Evolutionary conservation across 2,113 vertebrate genomes (phyloP).

Genomic region (Holacanthus passer): DNA sequence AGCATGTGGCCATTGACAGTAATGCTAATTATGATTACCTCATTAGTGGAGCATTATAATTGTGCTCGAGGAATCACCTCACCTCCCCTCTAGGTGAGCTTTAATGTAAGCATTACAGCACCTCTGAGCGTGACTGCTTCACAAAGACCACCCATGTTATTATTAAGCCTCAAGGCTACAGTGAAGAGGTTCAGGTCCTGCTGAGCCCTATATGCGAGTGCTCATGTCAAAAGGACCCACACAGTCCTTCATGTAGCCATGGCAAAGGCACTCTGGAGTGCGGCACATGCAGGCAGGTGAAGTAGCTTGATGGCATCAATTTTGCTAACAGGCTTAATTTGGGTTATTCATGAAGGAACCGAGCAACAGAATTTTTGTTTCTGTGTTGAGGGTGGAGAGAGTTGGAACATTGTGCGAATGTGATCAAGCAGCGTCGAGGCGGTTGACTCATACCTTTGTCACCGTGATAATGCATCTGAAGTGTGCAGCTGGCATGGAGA

Average conservation of each 20-base stretch:
- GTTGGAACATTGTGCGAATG: conserved; percentile 13
- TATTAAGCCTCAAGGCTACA: conserved; percentile 46
- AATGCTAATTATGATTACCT: conserved; percentile 66
- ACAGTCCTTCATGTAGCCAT: conserved; percentile 52
- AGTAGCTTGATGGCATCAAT: conserved; percentile 26
- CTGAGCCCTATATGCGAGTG: conserved; percentile 44
- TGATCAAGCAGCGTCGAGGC: not conserved
- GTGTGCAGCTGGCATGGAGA: conserved; percentile 23
- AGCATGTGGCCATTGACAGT: conserved; percentile 39
- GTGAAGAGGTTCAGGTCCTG: conserved; percentile 51
- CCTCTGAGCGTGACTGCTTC: conserved; percentile 18
- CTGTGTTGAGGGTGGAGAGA: conserved; percentile 5
- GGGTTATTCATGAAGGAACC: not conserved
- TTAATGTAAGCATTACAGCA: conserved; percentile 36
- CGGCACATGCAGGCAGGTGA: conserved; percentile 32
- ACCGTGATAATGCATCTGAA: conserved; percentile 14
- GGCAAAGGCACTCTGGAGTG: conserved; percentile 56
- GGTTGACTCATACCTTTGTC: conserved; percentile 19
- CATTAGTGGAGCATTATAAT: conserved; percentile 49
- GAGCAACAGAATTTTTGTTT: not conserved
- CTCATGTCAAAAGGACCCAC: conserved; percentile 59
- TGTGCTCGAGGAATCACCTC: conserved; percentile 28
- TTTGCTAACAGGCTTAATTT: conserved; percentile 48
- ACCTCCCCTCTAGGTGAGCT: conserved; percentile 54
- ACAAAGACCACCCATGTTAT: conserved; percentile 17